A percentile compares a stretch with the other conserved stretches of the same genome.
Conservation (phyloP, 2,113 vertebrate species). For the Atractosteus spatula region DNA sequence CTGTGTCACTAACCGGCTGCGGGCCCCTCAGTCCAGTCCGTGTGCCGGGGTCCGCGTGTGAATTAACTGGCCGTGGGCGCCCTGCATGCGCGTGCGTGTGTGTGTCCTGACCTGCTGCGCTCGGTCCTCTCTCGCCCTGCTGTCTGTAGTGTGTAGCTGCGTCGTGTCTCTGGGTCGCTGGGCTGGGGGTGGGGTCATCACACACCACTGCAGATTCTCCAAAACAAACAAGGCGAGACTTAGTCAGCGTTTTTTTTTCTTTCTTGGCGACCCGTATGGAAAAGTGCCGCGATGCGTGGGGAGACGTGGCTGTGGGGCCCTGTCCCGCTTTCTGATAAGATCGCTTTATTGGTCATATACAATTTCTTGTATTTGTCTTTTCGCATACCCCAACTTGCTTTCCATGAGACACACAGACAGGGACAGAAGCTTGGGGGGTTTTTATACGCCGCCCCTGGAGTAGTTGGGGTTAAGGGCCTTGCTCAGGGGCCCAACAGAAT, state of each 20-base stretch:
- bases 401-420: too few species aligned
- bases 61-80: not conserved
- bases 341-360: too few species aligned
- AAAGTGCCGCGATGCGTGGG: conserved; percentile 29
- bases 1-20: not conserved
- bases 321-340: not conserved
- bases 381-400: too few species aligned
- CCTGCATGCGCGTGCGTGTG: not conserved
- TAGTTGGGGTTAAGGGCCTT: too few species aligned
- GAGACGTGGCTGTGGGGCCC: not conserved
- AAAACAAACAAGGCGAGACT: not conserved
- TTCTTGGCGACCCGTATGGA: conserved; percentile 17
- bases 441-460: too few species aligned
- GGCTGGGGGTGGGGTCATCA: not conserved
- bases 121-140: not conserved
- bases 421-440: too few species aligned
- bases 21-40: not conserved
- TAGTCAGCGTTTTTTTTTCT: not conserved
- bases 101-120: conserved; percentile 6
- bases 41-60: not conserved
- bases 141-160: not conserved
- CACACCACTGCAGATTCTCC: too few species aligned
- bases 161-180: not conserved
- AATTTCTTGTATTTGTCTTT: too few species aligned
- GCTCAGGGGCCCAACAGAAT: too few species aligned